phyloP scores from a whole-genome alignment of 2,797 vertebrate species.

The Schizopygopsis malacanthus region DNA sequence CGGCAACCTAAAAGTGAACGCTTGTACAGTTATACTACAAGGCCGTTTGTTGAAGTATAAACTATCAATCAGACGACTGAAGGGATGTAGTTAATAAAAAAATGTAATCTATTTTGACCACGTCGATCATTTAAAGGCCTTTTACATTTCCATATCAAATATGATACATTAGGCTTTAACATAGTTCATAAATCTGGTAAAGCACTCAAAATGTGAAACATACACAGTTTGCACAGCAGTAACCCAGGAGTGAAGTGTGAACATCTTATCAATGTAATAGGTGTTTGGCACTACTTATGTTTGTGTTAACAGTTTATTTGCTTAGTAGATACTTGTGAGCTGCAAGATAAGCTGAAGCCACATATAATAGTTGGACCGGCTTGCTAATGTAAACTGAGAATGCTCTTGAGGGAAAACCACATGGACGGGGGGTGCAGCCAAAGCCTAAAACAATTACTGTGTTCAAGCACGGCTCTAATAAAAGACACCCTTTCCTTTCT shows the following conservation, averaged over 20 bases:
- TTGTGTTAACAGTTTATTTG: background rate
- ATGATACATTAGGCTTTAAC: background rate
- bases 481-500: slow-evolving; percentile 32
- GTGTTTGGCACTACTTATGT: background rate
- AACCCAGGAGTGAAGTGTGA: background rate
- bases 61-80: background rate
- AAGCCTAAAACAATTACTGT: slow-evolving; percentile 40
- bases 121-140: background rate
- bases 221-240: background rate
- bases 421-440: slow-evolving; percentile 23
- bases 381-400: slow-evolving; percentile 11
- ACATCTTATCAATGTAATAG: background rate
- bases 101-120: background rate
- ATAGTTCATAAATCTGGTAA: background rate
- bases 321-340: background rate
- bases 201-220: background rate
- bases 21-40: background rate
- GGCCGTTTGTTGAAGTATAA: background rate
- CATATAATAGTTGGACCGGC: background rate
- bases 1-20: background rate
- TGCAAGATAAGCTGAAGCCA: slow-evolving; percentile 23
- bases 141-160: background rate
- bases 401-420: slow-evolving; percentile 22
- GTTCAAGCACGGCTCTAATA: slow-evolving; percentile 18
- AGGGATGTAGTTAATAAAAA: too few species aligned